These are phyloP conservation scores for Gryon sp. DNA, from an alignment of 1,140 invertebrate species.

Conservation along the genomic window DNA sequence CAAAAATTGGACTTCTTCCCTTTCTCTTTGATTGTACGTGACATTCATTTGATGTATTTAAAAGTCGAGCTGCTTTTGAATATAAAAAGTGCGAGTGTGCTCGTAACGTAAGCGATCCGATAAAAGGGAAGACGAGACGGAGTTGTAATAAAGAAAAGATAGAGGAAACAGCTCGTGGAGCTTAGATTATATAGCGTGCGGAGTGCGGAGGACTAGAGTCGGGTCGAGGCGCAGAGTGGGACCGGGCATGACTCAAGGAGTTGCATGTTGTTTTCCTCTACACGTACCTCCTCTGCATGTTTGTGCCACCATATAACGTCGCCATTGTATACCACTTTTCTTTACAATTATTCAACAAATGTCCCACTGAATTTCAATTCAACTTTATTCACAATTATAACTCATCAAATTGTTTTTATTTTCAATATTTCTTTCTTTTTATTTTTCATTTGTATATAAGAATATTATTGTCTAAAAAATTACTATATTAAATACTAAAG, in stretches of 20 bases:
- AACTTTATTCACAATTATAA: background rate
- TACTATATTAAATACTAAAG: no score
- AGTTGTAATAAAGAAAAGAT: conserved; percentile 42
- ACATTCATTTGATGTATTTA: conserved; percentile 38
- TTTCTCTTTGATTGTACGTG: conserved; percentile 2
- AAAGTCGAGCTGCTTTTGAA: background rate
- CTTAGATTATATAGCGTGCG: conserved; percentile 42
- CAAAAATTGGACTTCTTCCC: background rate
- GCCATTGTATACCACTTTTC: conserved; percentile 40
- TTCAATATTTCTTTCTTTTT: no score
- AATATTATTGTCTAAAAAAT: no score
- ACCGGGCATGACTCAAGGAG: conserved; percentile 32
- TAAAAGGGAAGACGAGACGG: conserved; percentile 42
- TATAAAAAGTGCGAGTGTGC: conserved; percentile 30
- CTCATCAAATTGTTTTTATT: no score
- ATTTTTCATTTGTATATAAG: no score
- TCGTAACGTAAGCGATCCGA: conserved; percentile 2
- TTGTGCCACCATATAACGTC: conserved; percentile 8
- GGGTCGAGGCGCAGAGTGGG: conserved; percentile 9
- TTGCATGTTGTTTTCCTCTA: conserved; percentile 29
- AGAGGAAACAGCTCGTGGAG: conserved; percentile 29
- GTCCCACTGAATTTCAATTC: conserved; percentile 32
- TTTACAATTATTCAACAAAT: conserved; percentile 41
- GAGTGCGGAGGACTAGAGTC: conserved; percentile 4
- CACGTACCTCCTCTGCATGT: conserved; percentile 21